Conservation (phyloP, 1,140 invertebrate genomes). For the Bombus superbus region DNA sequence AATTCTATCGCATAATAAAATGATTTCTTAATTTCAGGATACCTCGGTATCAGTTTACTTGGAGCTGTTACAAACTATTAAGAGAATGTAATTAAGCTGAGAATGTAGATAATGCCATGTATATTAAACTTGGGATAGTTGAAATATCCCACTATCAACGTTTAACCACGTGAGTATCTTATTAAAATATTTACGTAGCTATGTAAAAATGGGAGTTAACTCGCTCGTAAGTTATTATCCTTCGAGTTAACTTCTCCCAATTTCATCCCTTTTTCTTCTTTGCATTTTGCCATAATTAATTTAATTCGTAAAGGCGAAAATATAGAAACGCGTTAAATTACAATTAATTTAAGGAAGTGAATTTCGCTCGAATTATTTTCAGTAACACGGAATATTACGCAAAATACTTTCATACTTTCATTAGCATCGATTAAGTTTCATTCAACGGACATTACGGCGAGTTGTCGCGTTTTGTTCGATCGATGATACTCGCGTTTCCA, state of each 20-base stretch:
- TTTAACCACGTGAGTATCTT: slow-evolving; percentile 61
- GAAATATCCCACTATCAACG: slow-evolving; percentile 58
- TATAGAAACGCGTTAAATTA: not conserved
- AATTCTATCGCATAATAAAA: not conserved
- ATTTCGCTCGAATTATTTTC: not conserved
- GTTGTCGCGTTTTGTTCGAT: not conserved
- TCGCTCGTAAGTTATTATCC: not conserved
- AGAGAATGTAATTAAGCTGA: slow-evolving; percentile 74
- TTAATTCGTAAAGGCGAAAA: no score
- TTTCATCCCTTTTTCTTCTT: not conserved
- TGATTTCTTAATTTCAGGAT: slow-evolving; percentile 49
- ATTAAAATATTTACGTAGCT: slow-evolving; percentile 50
- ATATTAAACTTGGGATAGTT: slow-evolving; percentile 66
- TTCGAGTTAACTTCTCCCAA: not conserved
- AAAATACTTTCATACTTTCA: not conserved
- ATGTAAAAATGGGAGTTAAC: slow-evolving; percentile 15
- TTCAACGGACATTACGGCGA: not conserved
- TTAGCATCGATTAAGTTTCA: not conserved
- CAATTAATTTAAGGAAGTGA: not conserved
- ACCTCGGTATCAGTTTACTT: slow-evolving; percentile 38
- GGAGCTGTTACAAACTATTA: slow-evolving; percentile 65
- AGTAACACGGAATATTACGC: not conserved
- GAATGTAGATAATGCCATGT: slow-evolving; percentile 70
- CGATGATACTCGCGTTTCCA: no score
- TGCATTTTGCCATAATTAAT: not conserved